These are phyloP conservation scores for Natrix natrix DNA, from an alignment of 2,797 vertebrate genomes.

Conservation along the genomic window DNA sequence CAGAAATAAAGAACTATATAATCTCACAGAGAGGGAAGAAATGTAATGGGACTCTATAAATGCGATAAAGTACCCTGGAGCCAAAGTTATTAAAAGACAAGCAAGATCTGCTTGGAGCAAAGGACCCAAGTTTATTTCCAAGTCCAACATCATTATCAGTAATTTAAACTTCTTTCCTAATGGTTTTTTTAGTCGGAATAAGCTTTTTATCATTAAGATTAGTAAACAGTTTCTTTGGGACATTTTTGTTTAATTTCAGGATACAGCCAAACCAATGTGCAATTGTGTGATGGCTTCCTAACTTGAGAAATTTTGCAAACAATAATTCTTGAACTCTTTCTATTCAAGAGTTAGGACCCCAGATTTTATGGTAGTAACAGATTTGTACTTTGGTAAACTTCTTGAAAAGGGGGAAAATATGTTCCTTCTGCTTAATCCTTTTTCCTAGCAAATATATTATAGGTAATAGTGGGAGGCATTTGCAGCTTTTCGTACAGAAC, in stretches of 20 bases:
- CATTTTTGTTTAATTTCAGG: not conserved
- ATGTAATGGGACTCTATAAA: not conserved
- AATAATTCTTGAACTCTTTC: not conserved
- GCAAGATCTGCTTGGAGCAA: not conserved
- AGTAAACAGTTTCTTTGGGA: not conserved
- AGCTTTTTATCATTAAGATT: not conserved
- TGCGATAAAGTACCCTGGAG: not conserved
- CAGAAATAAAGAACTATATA: not conserved
- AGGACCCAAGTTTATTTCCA: not conserved
- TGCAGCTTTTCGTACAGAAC: not conserved
- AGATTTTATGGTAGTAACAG: not conserved
- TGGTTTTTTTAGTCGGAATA: not conserved
- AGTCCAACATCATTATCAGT: not conserved
- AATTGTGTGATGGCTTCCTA: not conserved
- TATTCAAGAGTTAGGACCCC: not conserved
- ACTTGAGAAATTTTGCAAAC: not conserved
- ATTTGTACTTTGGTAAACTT: not conserved
- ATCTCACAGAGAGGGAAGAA: not conserved
- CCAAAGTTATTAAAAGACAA: not conserved
- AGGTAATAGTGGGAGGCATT: not conserved
- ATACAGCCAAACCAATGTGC: not conserved
- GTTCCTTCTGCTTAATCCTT: not conserved
- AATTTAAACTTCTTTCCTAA: not conserved
- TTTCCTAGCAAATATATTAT: not conserved
- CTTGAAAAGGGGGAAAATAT: not conserved